Evolutionary conservation across 2,113 vertebrate species (phyloP).

Genomic region (Callocephalon fimbriatum): DNA sequence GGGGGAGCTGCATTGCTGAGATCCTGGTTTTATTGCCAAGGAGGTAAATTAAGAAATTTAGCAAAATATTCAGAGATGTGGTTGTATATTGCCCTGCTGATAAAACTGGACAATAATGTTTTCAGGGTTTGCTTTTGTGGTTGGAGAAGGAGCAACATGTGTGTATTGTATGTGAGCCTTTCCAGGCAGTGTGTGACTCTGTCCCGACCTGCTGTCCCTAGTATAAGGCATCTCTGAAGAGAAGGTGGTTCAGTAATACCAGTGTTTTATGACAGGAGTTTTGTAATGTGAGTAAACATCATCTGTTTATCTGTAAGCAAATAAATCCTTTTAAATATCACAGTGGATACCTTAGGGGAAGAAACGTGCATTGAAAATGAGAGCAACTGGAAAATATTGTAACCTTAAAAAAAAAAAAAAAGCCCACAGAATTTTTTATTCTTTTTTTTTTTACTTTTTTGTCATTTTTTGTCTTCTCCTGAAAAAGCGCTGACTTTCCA

Average conservation of each 20-base stretch:
- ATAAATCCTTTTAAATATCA: constrained; percentile 7
- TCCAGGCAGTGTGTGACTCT: not conserved
- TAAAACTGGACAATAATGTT: not conserved
- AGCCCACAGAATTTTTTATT: not conserved
- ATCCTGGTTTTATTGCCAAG: not conserved
- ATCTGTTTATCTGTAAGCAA: constrained; percentile 3
- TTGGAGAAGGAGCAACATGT: not conserved
- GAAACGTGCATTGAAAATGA: not conserved
- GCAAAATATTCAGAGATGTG: not conserved
- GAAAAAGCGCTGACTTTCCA: not conserved
- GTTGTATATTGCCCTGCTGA: not conserved
- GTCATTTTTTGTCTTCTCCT: not conserved
- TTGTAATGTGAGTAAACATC: not conserved
- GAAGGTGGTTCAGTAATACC: not conserved
- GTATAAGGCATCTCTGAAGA: not conserved
- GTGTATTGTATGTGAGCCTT: not conserved
- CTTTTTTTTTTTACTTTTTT: not conserved
- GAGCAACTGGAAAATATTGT: not conserved
- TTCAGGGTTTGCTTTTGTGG: not conserved
- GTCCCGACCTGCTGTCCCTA: not conserved
- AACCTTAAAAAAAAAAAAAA: not conserved
- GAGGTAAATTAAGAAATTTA: not conserved
- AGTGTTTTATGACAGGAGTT: not conserved
- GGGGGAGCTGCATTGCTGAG: not conserved
- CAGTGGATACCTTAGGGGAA: not conserved